phyloP scores from a whole-genome alignment of 2,888 invertebrate species.

The Caenorhabditis japonica region DNA sequence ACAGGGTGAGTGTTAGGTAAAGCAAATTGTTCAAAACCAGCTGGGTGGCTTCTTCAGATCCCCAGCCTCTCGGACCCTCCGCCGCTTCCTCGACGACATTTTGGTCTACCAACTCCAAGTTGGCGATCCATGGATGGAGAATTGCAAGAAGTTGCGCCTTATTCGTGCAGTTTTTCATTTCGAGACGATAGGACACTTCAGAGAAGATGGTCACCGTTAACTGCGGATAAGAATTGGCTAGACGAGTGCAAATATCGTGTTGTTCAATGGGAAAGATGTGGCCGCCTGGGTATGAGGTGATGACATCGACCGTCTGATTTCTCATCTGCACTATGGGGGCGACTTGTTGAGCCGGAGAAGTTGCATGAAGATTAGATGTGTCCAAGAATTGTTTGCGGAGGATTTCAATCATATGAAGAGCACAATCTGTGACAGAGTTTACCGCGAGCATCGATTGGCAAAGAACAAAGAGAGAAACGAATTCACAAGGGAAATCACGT shows the following conservation, averaged over 20 bases:
- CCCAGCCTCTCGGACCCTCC: constrained; percentile 84
- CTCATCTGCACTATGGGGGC: constrained; percentile 40
- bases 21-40: constrained; percentile 99
- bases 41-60: constrained; percentile 98
- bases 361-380: constrained; percentile 43
- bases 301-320: constrained; percentile 20
- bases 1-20: constrained; percentile 92
- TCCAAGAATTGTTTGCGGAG: constrained; percentile 95
- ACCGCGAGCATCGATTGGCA: constrained; percentile 82
- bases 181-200: constrained; percentile 95
- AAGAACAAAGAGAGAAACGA: constrained; percentile 89
- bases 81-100: constrained; percentile 65
- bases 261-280: constrained; percentile 85
- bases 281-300: constrained; percentile 76
- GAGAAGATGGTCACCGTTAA: constrained; percentile 99
- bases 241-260: constrained; percentile 90
- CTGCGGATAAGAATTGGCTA: constrained; percentile 94
- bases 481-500: constrained; percentile 94
- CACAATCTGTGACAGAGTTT: constrained; percentile 80
- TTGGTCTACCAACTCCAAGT: constrained; percentile 94
- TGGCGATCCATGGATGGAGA: constrained; percentile 95
- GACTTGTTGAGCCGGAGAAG: constrained; percentile 28
- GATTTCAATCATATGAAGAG: constrained; percentile 89
- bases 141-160: constrained; percentile 91
- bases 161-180: constrained; percentile 93